These are phyloP conservation scores for Campylomormyrus tamandua DNA, from an alignment of 2,113 vertebrate species.

Conservation along the genomic window DNA sequence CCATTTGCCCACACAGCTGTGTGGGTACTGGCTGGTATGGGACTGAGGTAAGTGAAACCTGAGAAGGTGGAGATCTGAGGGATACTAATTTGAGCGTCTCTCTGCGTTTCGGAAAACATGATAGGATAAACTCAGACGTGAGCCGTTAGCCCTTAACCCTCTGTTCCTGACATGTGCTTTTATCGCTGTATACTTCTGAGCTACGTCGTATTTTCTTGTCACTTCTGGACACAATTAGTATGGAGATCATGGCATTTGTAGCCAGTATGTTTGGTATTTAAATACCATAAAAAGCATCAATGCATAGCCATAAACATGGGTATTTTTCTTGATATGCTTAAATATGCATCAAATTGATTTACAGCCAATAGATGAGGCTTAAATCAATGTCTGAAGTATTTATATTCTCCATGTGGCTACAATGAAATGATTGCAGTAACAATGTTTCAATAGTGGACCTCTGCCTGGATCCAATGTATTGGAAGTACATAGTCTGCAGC, in stretches of 20 bases:
- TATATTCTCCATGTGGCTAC: not conserved
- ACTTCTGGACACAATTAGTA: not conserved
- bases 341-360: not conserved
- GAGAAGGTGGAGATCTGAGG: not conserved
- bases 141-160: not conserved
- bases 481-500: not conserved
- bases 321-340: not conserved
- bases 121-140: not conserved
- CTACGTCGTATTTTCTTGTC: not conserved
- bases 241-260: not conserved
- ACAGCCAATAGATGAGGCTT: not conserved
- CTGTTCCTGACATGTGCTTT: not conserved
- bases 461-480: not conserved
- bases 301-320: not conserved
- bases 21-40: not conserved
- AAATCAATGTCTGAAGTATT: not conserved
- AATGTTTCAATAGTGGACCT: not conserved
- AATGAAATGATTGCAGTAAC: not conserved
- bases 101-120: not conserved
- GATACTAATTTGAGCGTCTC: not conserved
- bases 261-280: not conserved
- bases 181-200: not conserved
- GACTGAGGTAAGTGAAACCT: not conserved
- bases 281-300: not conserved
- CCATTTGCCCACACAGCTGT: not conserved